Conservation (phyloP, 2,888 invertebrate species). For the Microplitis deprimator region DNA sequence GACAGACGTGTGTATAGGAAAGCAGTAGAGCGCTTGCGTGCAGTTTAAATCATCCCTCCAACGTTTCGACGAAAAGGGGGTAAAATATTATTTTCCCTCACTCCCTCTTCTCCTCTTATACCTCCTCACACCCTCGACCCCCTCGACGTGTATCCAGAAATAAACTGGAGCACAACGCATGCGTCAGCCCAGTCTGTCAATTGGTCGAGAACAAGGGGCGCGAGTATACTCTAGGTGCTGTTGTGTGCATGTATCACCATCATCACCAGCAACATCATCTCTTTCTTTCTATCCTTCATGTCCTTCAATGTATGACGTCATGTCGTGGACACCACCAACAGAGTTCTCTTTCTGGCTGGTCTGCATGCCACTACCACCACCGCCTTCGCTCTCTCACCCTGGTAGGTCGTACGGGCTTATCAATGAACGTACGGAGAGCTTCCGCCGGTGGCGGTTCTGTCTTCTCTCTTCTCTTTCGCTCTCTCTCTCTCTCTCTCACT, state of each 20-base stretch:
- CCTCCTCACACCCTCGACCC: not conserved
- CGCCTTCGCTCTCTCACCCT: constrained; percentile 1
- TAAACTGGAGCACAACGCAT: constrained; percentile 22
- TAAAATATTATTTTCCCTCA: not conserved
- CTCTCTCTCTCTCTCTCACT: constrained; percentile 41
- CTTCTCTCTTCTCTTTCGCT: constrained; percentile 34
- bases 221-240: not conserved
- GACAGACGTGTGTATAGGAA: not conserved
- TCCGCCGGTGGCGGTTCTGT: constrained; percentile 30
- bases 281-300: constrained; percentile 7
- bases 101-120: not conserved
- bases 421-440: constrained; percentile 50
- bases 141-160: constrained; percentile 22
- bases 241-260: not conserved
- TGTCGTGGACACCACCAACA: constrained; percentile 24
- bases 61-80: constrained; percentile 1
- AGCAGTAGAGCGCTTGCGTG: constrained; percentile 20
- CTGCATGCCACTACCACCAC: constrained; percentile 6
- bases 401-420: constrained; percentile 48
- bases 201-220: constrained; percentile 31
- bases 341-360: constrained; percentile 32
- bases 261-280: constrained; percentile 5
- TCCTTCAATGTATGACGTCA: constrained; percentile 32
- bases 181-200: constrained; percentile 21
- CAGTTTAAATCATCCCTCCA: constrained; percentile 22